These are phyloP conservation scores for Lochmaea capreae DNA, from an alignment of 2,888 invertebrate species.

Conservation along the genomic window DNA sequence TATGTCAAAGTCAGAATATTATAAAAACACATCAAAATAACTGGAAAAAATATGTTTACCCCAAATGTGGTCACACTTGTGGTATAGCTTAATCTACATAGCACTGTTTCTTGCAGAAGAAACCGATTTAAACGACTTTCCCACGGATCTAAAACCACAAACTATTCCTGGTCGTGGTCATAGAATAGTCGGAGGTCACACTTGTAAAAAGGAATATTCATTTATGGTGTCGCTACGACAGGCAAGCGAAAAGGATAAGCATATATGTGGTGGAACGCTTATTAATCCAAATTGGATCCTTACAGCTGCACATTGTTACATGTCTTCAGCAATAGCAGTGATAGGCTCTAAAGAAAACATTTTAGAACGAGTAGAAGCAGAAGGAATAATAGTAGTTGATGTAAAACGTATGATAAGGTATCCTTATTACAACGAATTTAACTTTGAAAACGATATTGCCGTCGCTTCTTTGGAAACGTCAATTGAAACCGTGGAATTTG, in stretches of 20 bases:
- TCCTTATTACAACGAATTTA: not conserved
- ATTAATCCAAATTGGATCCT: constrained; percentile 24
- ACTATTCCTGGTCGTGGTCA: not conserved
- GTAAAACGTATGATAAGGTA: constrained; percentile 17
- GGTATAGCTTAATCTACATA: not conserved
- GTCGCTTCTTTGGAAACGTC: not conserved
- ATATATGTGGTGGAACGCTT: constrained; percentile 11
- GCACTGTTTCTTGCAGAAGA: not conserved
- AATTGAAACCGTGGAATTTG: not conserved
- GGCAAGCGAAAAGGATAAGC: not conserved
- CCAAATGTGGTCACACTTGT: not conserved
- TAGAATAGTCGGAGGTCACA: not conserved
- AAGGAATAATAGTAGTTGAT: not conserved
- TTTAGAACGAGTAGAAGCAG: not conserved
- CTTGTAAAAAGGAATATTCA: not conserved
- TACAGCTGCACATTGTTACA: constrained; percentile 20
- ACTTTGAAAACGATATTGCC: constrained; percentile 28
- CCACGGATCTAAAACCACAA: not conserved
- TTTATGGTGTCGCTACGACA: constrained; percentile 4
- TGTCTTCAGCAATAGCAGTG: not conserved
- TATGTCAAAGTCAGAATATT: not conserved
- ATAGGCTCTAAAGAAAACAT: not conserved
- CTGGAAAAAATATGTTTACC: not conserved
- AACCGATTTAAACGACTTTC: not conserved
- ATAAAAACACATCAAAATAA: not conserved